phyloP scores from a whole-genome alignment of 2,113 vertebrate genomes.

The Cricetomys ansorgei region DNA sequence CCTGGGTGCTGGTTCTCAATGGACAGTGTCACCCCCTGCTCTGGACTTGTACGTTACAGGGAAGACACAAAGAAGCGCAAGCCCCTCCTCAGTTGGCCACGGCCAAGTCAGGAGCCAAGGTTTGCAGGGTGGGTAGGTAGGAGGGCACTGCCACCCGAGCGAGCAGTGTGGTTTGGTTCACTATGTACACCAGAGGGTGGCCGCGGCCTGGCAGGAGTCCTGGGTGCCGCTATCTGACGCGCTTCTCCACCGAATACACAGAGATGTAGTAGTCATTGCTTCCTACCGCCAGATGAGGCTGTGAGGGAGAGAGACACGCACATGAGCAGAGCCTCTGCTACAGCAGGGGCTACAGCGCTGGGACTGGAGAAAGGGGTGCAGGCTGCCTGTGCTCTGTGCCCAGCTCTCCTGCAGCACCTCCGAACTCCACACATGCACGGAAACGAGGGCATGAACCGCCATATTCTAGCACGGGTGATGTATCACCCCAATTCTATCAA shows the following conservation, averaged over 20 bases:
- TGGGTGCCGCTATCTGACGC: constrained; percentile 93
- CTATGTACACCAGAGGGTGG: constrained; percentile 88
- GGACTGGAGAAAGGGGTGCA: too few relatives aligned
- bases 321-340: not conserved
- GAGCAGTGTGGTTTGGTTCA: constrained; percentile 87
- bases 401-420: too few relatives aligned
- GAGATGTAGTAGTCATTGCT: constrained; percentile 99
- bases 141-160: constrained; percentile 67
- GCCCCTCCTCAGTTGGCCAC: not conserved
- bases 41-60: constrained; percentile 72
- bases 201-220: constrained; percentile 51
- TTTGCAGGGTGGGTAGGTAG: constrained; percentile 83
- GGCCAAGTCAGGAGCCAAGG: constrained; percentile 55
- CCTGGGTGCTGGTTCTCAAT: constrained; percentile 88
- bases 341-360: accelerated
- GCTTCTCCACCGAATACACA: constrained; percentile 98
- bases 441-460: constrained; percentile 2
- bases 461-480: not conserved
- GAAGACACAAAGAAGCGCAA: constrained; percentile 56
- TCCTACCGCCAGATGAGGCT: constrained; percentile 98
- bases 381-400: not conserved
- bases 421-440: not conserved
- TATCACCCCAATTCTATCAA: not conserved
- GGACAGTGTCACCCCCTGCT: constrained; percentile 77
- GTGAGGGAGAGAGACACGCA: not conserved